phyloP scores from a whole-genome alignment of 2,797 vertebrate species.

The Neoniphon sammara region DNA sequence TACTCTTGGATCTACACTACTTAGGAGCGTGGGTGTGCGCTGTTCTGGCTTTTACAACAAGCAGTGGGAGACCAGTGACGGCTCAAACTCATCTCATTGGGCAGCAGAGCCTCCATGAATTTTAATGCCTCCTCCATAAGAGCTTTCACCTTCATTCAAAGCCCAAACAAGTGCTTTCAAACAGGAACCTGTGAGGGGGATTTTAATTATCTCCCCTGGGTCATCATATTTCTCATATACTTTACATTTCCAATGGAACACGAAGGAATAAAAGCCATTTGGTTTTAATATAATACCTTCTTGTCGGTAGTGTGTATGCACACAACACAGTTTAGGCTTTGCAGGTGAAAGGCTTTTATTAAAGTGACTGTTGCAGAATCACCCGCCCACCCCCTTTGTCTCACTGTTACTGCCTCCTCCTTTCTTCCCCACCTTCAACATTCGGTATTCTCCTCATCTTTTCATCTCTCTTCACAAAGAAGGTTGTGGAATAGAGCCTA shows the following conservation, averaged over 20 bases:
- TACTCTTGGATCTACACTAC: conserved; percentile 41
- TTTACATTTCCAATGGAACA: conserved; percentile 55
- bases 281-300: conserved; percentile 63
- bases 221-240: conserved; percentile 38
- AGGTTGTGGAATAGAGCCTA: conserved; percentile 3
- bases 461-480: conserved; percentile 15
- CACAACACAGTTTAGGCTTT: conserved; percentile 33
- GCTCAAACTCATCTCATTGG: conserved; percentile 56
- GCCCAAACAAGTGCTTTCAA: conserved; percentile 59
- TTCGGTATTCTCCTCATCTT: conserved; percentile 59
- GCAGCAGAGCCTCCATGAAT: conserved; percentile 61
- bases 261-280: conserved; percentile 50
- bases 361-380: conserved; percentile 53
- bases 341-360: conserved; percentile 57
- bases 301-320: conserved; percentile 55
- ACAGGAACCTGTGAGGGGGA: conserved; percentile 55
- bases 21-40: conserved; percentile 63
- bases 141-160: conserved; percentile 69
- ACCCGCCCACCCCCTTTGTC: conserved; percentile 61
- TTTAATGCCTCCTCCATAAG: conserved; percentile 70
- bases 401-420: conserved; percentile 51
- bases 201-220: conserved; percentile 45
- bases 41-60: conserved; percentile 58
- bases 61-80: conserved; percentile 62
- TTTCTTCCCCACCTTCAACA: conserved; percentile 56